A percentile compares a stretch with the other conserved stretches of the same genome.
Conservation (phyloP, 1,140 invertebrate genomes). For the Aphis craccivora region DNA sequence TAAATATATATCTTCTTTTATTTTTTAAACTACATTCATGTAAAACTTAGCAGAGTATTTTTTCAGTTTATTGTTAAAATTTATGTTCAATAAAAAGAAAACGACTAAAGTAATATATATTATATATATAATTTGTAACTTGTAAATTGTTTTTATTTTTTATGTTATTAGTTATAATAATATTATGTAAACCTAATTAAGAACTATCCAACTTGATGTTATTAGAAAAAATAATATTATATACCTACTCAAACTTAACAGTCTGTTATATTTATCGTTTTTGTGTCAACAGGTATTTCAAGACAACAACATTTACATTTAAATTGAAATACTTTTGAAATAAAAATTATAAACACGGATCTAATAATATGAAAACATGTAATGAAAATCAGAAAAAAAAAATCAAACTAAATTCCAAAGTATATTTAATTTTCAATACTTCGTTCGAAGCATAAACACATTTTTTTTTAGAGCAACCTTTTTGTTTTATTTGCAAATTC, state of each 20-base stretch:
- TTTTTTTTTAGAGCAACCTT: not conserved
- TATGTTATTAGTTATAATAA: constrained; percentile 34
- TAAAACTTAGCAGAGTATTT: constrained; percentile 24
- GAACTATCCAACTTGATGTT: not conserved
- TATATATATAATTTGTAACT: constrained; percentile 52
- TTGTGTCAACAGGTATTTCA: not conserved
- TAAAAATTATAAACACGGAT: no score
- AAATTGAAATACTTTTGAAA: not conserved
- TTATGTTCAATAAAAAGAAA: constrained; percentile 39
- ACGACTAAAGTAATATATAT: constrained; percentile 46
- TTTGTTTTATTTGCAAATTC: not conserved
- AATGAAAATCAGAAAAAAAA: no score
- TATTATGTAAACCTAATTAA: constrained; percentile 23
- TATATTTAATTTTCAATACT: not conserved
- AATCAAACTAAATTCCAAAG: no score
- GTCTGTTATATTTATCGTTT: not conserved
- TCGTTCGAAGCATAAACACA: not conserved
- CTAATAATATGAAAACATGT: no score
- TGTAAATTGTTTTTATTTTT: constrained; percentile 45
- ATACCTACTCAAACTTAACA: not conserved
- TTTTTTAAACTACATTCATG: constrained; percentile 22
- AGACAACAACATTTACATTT: not conserved
- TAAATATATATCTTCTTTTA: constrained; percentile 17
- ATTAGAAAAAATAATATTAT: constrained; percentile 22
- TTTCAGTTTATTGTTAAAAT: constrained; percentile 42